These are phyloP conservation scores for Icerya purchasi DNA, from an alignment of 2,888 invertebrate genomes.

Conservation along the genomic window DNA sequence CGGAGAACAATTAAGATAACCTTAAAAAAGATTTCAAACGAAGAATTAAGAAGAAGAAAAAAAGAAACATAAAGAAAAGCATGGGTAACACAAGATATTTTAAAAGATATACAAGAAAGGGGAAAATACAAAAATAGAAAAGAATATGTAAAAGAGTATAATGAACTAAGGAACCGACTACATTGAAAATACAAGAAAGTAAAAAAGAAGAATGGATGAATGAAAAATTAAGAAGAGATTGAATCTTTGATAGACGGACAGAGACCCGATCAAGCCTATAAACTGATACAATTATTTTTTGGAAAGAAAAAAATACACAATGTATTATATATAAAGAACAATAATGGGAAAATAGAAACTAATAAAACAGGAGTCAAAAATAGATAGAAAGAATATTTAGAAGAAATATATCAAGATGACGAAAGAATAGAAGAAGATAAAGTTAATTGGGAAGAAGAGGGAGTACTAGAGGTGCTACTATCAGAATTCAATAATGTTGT, in stretches of 20 bases:
- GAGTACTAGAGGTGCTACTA: not conserved
- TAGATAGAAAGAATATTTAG: too few relatives aligned
- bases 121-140: not conserved
- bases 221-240: not conserved
- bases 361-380: not conserved
- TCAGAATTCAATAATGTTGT: not conserved
- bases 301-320: not conserved
- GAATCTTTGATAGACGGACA: not conserved
- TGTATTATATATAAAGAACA: not conserved
- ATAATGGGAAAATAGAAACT: not conserved
- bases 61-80: not conserved
- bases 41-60: too few relatives aligned
- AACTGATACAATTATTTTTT: not conserved
- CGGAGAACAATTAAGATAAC: too few relatives aligned
- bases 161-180: not conserved
- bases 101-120: not conserved
- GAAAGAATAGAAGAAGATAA: not conserved
- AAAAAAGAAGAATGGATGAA: not conserved
- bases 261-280: not conserved
- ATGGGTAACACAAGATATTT: not conserved
- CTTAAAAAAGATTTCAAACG: too few relatives aligned
- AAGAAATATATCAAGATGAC: not conserved
- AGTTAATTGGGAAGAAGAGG: not conserved
- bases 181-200: not conserved
- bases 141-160: not conserved